phyloP scores from a whole-genome alignment of 2,113 vertebrate genomes.

The Lophochroa leadbeateri region DNA sequence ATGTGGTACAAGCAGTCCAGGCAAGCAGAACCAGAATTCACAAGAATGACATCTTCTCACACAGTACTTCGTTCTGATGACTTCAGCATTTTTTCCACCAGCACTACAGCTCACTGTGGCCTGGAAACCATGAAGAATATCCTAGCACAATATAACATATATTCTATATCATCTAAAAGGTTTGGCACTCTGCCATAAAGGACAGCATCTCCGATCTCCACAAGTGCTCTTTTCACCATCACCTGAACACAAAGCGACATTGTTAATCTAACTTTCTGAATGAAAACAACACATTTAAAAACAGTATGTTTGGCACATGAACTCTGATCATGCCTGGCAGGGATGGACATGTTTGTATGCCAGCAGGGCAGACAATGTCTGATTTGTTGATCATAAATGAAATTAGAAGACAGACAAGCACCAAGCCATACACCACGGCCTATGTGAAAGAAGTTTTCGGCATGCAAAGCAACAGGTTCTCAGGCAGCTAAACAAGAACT shows the following conservation, averaged over 20 bases:
- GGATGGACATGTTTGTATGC: not conserved
- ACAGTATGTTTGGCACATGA: not conserved
- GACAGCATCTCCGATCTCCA: not conserved
- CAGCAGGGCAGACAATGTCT: not conserved
- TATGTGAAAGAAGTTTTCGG: not conserved
- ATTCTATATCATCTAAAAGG: not conserved
- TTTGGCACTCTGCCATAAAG: not conserved
- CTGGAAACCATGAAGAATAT: not conserved
- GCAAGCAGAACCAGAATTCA: not conserved
- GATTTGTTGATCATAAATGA: not conserved
- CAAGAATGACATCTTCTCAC: not conserved
- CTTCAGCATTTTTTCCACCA: not conserved
- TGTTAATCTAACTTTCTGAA: not conserved
- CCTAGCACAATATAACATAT: not conserved
- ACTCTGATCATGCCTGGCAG: not conserved
- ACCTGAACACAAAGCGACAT: not conserved
- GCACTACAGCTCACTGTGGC: not conserved
- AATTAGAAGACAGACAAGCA: not conserved
- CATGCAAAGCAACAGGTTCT: not conserved
- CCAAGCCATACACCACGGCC: not conserved
- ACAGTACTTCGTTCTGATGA: accelerated
- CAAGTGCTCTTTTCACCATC: not conserved
- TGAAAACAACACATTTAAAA: not conserved
- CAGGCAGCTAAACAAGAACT: not conserved
- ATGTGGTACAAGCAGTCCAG: not conserved